Percentiles rank a stretch among this genome's conserved stretches.
Evolutionary conservation across 2,888 invertebrate genomes (phyloP).

Genomic region (Drosophila infuscata): DNA sequence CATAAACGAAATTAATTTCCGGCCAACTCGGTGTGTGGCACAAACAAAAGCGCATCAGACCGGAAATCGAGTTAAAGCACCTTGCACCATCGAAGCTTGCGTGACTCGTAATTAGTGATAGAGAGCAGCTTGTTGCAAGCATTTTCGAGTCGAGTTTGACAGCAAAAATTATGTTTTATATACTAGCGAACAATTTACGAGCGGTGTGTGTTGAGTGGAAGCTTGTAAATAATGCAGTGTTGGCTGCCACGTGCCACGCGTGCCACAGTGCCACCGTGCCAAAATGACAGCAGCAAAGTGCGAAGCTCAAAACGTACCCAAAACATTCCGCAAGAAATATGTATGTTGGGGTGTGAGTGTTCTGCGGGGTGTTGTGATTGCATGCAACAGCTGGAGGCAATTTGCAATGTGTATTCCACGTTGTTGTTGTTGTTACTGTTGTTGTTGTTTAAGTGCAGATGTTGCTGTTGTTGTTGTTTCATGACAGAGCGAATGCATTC

Average conservation of each 20-base stretch:
- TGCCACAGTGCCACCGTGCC: conserved; percentile 13
- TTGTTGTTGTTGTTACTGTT: conserved; percentile 19
- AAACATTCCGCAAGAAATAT: conserved; percentile 47
- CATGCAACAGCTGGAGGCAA: conserved; percentile 20
- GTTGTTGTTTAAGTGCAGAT: conserved; percentile 56
- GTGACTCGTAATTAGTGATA: conserved; percentile 68
- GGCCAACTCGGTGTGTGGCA: conserved; percentile 53
- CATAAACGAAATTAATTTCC: conserved; percentile 79
- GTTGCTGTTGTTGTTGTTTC: conserved; percentile 12
- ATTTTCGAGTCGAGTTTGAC: background rate
- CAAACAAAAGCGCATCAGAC: conserved; percentile 61
- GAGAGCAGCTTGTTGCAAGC: background rate
- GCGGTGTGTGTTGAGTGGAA: conserved; percentile 13
- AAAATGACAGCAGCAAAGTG: conserved; percentile 68
- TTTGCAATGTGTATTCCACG: conserved; percentile 63
- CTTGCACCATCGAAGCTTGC: conserved; percentile 43
- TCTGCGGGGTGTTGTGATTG: conserved; percentile 35
- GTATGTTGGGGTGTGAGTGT: conserved; percentile 5
- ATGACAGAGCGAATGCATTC: conserved; percentile 23
- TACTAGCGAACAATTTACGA: conserved; percentile 35
- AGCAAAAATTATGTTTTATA: conserved; percentile 7
- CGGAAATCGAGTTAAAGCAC: conserved; percentile 75
- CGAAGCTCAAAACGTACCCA: conserved; percentile 65
- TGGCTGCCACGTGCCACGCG: conserved; percentile 28
- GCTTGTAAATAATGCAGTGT: conserved; percentile 55